A percentile compares a stretch with the other conserved stretches of the same genome.
phyloP scores from a whole-genome alignment of 2,113 vertebrate species.

The Oreotrochilus melanogaster region DNA sequence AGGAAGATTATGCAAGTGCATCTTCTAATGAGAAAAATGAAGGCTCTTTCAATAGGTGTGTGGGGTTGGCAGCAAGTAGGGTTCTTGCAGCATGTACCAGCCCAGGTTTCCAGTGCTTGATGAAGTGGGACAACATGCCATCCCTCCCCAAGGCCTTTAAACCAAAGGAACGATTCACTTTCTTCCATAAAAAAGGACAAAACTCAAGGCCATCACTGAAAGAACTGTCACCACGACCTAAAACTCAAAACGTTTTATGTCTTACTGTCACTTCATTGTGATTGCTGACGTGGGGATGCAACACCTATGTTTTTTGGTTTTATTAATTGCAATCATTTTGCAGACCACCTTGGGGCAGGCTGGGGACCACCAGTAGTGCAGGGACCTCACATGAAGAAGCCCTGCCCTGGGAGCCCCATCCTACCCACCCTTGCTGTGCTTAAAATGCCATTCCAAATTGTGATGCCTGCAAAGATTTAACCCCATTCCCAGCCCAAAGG shows the following conservation, averaged over 20 bases:
- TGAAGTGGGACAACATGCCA: background rate
- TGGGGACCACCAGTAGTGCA: slow-evolving; percentile 30
- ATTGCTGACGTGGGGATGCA: background rate
- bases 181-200: background rate
- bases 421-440: slow-evolving; percentile 40
- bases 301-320: background rate
- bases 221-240: background rate
- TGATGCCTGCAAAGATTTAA: background rate
- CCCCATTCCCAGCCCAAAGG: background rate
- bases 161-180: background rate
- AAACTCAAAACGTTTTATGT: background rate
- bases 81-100: background rate
- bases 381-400: background rate
- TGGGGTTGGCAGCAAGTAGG: slow-evolving; percentile 24
- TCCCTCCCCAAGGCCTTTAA: background rate
- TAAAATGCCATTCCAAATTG: slow-evolving; percentile 17
- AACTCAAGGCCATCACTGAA: background rate
- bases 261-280: background rate
- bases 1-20: slow-evolving; percentile 36
- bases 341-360: slow-evolving; percentile 19
- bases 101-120: background rate
- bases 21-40: background rate
- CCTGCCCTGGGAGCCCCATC: slow-evolving; percentile 3
- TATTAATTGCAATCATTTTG: background rate
- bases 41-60: slow-evolving; percentile 31